Base-by-base conservation (phyloP, 2,113 vertebrate species). In the Mesoclemmys tuberculata region DNA sequence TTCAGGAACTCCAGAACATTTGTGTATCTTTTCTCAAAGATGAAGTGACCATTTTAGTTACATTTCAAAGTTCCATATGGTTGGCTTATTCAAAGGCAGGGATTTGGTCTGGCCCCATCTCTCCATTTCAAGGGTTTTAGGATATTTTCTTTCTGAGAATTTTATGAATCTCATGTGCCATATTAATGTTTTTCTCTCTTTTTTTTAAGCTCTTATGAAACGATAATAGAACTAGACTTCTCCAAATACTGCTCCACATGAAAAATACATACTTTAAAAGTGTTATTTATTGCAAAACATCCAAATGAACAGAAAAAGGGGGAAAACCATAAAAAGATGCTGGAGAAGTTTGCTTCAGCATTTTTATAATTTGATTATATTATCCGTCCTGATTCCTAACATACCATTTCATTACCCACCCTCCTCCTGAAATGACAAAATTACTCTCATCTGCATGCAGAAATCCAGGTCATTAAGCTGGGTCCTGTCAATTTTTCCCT, bases 1-100 rank as follows among this genome's bases (percentile, higher is more conserved):
- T 96, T 95, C 90, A 54, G 80, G 93, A 77, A 85, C 93, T 89
- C 89, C 92, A 85, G 93, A 94, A 94, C 78, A 92, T 91, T 90
- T 48, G 19, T 89, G 38, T 10, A 75, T 38, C 41, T 77, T 27
- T 90, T 94, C 92, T 74, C 24, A 18, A 82, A 88, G 95, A 91
- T 88, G 88, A 96, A 96, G 90, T 91, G 89, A 38, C 29, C 74
- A 84, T 31, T 92, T 83, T 35, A 94, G 27, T 88, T 81, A 29
- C 54, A 90, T 84, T 84, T 78, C 1, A 51, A 95, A 95, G 91
- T 79, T 86, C 68, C 4, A 1, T 46, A 81, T 38, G 0, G 0
- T 0, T 0, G 35, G 46, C 9, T 55, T 79, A 10, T 6, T 2
- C 74, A 80, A 75, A 18, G 0, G 0, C 14, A 85, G 80, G 3